A percentile compares a stretch with the other conserved stretches of the same genome.
These are phyloP conservation scores for Calycopis cecrops DNA, from an alignment of 1,140 invertebrate species.

Conservation along the genomic window DNA sequence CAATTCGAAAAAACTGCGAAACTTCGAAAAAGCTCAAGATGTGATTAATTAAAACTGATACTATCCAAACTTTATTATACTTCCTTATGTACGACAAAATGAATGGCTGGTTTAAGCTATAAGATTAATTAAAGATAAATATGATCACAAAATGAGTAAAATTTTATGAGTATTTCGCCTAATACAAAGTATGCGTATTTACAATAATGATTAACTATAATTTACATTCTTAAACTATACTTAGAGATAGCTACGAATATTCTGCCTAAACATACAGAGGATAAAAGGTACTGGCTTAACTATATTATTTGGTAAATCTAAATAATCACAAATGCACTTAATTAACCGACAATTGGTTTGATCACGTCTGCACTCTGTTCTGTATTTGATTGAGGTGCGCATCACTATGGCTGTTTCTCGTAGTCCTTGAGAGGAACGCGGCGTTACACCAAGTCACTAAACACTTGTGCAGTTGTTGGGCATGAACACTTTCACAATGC, in stretches of 20 bases:
- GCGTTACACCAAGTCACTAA: constrained; percentile 80
- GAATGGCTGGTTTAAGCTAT: not conserved
- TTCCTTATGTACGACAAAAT: not conserved
- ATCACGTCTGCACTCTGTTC: constrained; percentile 37
- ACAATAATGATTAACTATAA: too few species aligned
- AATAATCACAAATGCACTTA: constrained; percentile 65
- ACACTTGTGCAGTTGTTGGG: constrained; percentile 79
- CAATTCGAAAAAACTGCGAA: too few species aligned
- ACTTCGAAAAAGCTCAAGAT: too few species aligned
- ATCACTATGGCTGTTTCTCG: constrained; percentile 81
- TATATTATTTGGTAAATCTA: constrained; percentile 29
- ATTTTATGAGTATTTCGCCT: constrained; percentile 1
- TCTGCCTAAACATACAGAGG: constrained; percentile 32
- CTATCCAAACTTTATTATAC: too few species aligned
- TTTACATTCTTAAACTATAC: too few species aligned
- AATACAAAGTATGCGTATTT: not conserved
- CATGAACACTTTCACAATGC: constrained; percentile 79
- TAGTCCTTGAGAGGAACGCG: constrained; percentile 83
- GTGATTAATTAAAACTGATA: too few species aligned
- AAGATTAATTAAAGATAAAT: constrained; percentile 11
- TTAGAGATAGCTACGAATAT: not conserved
- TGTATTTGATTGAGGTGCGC: constrained; percentile 67
- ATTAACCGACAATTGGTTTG: not conserved
- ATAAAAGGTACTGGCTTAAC: constrained; percentile 48
- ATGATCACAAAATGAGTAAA: not conserved